Conservation (phyloP, 2,888 invertebrate species). For the Amphiduros pacificus region DNA sequence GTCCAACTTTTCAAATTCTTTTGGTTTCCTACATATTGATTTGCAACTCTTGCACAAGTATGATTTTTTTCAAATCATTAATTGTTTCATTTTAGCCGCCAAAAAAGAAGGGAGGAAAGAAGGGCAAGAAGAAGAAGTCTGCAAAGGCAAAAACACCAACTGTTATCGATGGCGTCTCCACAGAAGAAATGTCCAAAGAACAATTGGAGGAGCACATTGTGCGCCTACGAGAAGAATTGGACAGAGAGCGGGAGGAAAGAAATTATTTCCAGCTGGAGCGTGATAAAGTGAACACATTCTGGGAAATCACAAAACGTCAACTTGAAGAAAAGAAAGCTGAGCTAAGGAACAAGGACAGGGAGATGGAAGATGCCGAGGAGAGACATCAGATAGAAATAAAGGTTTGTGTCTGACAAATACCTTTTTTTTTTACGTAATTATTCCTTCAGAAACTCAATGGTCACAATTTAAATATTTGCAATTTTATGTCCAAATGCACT, state of each 20-base stretch:
- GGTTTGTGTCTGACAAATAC: constrained; percentile 43
- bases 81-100: constrained; percentile 39
- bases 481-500: no score
- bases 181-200: constrained; percentile 88
- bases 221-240: constrained; percentile 85
- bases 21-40: no score
- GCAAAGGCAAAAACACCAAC: constrained; percentile 54
- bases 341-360: constrained; percentile 76
- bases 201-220: constrained; percentile 87
- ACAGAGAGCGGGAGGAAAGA: constrained; percentile 90
- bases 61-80: no score
- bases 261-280: constrained; percentile 94
- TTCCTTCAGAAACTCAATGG: not conserved
- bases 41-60: no score
- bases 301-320: constrained; percentile 92
- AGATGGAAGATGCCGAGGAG: constrained; percentile 84
- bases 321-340: constrained; percentile 79
- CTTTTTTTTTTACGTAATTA: not conserved
- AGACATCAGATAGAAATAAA: constrained; percentile 85
- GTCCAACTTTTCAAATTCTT: no score
- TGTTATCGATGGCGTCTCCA: constrained; percentile 84
- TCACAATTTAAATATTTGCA: no score
- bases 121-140: constrained; percentile 49
- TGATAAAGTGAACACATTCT: constrained; percentile 88
- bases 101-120: constrained; percentile 44